Base-by-base conservation (phyloP, 2,797 vertebrate species). In the Taenioides sp. region DNA sequence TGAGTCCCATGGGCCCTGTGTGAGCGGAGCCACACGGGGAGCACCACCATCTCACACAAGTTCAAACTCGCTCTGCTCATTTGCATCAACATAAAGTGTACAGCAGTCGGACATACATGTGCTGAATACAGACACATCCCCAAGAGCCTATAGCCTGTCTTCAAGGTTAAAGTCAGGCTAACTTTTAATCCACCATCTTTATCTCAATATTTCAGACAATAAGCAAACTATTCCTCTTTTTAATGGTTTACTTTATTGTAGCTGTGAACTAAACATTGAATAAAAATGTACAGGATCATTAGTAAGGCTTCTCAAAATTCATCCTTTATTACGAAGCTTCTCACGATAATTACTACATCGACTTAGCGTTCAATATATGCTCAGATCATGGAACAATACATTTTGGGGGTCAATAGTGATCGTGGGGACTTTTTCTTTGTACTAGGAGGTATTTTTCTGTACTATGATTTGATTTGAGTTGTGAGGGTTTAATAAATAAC, bases 1-100 rank as follows among this genome's bases (percentile, higher is more conserved):
- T 92, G 92, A 91, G 88, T 93, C 93, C 92, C 94, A 91, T 89
- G 92, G 92, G 92, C 91, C 82, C 81, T 87, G 88, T 91, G 91
- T 89, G 87, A 91, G 87, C 85, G 79, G 80, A 91, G 85, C 84
- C 90, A 89, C 86, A 87, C 80, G 84, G 88, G 86, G 80, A 88
- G 80, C 79, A 80, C 79, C 47, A 66, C 76, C 81, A 63, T 80
- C 74, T 73, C 11, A 72, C 68, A 69, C 73, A 75, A 71, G 63
- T 65, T 79, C 73, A 66, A 74, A 73, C 77, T 72, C 77, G 77
- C 78, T 74, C 69, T 80, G 49, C 72, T 81, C 77, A 85, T 84
- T 86, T 82, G 54, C 67, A 68, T 68, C 54, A 6, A 68, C 55
- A 58, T 67, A 60, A 80, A 80, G 71, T 69, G 66, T 20, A 65